phyloP scores from a whole-genome alignment of 2,888 invertebrate species.

The Salticus scenicus region DNA sequence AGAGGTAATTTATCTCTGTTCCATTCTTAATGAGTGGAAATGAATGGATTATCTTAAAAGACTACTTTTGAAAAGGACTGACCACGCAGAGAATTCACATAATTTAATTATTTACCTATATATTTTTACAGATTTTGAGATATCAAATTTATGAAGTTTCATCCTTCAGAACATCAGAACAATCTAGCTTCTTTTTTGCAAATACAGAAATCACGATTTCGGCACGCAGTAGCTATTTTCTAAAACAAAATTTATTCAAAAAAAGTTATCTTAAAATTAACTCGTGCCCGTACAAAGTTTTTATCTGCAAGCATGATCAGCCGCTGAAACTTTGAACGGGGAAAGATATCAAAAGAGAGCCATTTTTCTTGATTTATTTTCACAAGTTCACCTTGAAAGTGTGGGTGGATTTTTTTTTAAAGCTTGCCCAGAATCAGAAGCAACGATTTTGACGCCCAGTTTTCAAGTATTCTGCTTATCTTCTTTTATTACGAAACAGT shows the following conservation, averaged over 20 bases:
- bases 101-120: no score
- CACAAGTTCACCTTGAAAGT: constrained; percentile 60
- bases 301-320: not conserved
- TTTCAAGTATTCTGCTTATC: constrained; percentile 31
- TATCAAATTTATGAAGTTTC: no score
- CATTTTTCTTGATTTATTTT: not conserved
- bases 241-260: no score
- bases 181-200: no score
- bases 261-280: not conserved
- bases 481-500: constrained; percentile 48
- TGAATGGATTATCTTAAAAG: no score
- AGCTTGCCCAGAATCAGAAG: not conserved
- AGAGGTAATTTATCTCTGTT: no score
- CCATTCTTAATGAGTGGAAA: no score
- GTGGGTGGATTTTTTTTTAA: constrained; percentile 61
- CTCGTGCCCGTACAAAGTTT: not conserved
- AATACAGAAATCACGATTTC: no score
- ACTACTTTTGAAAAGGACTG: no score
- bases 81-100: no score
- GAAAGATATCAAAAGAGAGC: not conserved
- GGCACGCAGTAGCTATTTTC: not conserved
- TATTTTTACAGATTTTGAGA: no score
- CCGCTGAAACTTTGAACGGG: not conserved
- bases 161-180: no score
- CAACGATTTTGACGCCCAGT: constrained; percentile 53